Percentiles rank a stretch among this genome's conserved stretches.
These are phyloP conservation scores for Butorides virescens DNA, from an alignment of 2,113 vertebrate genomes.

Conservation along the genomic window DNA sequence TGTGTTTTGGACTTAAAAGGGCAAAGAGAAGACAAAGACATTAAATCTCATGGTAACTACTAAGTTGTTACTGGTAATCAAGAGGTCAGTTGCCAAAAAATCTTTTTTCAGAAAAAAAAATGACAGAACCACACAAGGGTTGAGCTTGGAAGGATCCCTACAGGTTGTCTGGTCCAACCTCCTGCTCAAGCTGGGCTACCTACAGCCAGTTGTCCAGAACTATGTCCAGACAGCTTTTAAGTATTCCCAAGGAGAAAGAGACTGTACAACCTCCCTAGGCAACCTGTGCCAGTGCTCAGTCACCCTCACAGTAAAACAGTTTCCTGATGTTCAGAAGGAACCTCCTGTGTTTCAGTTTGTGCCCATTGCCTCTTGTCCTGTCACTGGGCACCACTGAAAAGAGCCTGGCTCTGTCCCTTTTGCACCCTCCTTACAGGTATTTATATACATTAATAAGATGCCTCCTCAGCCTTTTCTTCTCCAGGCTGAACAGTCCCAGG, in stretches of 20 bases:
- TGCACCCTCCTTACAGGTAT: background rate
- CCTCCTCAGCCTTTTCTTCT: background rate
- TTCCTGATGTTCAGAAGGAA: background rate
- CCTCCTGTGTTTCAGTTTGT: background rate
- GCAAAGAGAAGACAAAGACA: background rate
- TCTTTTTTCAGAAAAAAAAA: background rate
- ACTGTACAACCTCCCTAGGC: background rate
- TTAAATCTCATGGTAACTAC: background rate
- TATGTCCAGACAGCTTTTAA: background rate
- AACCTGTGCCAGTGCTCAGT: background rate
- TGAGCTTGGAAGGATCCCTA: background rate
- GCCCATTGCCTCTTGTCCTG: background rate
- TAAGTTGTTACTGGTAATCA: background rate
- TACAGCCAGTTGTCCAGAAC: background rate
- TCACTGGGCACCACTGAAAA: background rate
- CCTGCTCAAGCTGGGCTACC: background rate
- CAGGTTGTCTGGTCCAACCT: background rate
- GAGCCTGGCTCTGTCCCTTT: background rate
- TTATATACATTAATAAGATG: background rate
- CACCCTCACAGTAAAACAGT: background rate
- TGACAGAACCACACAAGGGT: background rate
- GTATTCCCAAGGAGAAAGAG: no score
- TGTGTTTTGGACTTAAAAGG: background rate
- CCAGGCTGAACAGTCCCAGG: background rate
- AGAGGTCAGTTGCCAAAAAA: background rate